phyloP scores from a whole-genome alignment of 2,888 invertebrate species.

The Osmoderma eremita region DNA sequence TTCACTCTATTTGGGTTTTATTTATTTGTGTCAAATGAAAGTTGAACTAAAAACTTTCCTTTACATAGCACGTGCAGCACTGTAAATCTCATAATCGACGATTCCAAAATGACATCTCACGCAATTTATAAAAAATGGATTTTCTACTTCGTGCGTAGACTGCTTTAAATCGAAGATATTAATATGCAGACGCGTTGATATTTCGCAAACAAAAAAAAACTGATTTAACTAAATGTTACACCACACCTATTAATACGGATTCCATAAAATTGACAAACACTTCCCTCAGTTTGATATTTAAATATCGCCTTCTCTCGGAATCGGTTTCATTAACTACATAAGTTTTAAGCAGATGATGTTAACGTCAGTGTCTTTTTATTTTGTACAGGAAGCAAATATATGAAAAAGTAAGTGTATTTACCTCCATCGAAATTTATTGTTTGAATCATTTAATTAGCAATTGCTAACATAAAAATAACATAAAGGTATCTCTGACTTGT shows the following conservation, averaged over 20 bases:
- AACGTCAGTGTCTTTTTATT: too few relatives aligned
- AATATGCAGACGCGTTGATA: constrained; percentile 20
- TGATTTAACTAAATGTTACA: constrained; percentile 30
- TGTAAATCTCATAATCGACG: constrained; percentile 4
- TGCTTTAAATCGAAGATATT: constrained; percentile 19
- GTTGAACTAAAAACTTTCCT: constrained; percentile 32
- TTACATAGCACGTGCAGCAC: constrained; percentile 10
- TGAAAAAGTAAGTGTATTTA: too few relatives aligned
- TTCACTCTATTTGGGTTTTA: background rate
- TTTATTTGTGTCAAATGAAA: constrained; percentile 26
- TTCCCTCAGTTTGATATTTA: constrained; percentile 23
- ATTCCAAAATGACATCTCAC: constrained; percentile 7
- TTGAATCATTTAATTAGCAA: too few relatives aligned
- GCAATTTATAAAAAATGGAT: constrained; percentile 8
- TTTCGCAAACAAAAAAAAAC: constrained; percentile 13
- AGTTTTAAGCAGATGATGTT: too few relatives aligned
- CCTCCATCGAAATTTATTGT: too few relatives aligned
- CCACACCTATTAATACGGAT: constrained; percentile 16
- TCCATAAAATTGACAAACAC: constrained; percentile 9
- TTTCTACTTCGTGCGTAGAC: constrained; percentile 1
- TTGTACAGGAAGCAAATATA: too few relatives aligned
- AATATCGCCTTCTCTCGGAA: background rate
- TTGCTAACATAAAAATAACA: too few relatives aligned
- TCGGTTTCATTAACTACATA: constrained; percentile 17
- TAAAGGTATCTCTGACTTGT: too few relatives aligned